A percentile compares a stretch with the other conserved stretches of the same genome.
Conservation (phyloP, 2,888 invertebrate genomes). For the Callyntrura sp. region DNA sequence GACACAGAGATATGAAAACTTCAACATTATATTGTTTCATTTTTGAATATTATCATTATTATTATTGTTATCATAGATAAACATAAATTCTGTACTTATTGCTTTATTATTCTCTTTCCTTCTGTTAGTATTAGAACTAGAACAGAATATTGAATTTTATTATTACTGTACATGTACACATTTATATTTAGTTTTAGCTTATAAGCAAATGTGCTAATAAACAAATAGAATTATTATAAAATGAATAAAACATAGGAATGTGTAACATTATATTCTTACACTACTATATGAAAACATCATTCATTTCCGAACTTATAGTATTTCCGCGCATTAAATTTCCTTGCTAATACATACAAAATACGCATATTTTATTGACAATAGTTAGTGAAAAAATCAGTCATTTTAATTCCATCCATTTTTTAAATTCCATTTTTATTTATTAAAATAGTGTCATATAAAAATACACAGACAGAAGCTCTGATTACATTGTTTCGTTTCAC, state of each 20-base stretch:
- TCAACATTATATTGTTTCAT: conserved; percentile 55
- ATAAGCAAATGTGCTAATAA: conserved; percentile 54
- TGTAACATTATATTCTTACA: neutral
- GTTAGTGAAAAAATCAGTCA: no score
- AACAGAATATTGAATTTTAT: conserved; percentile 29
- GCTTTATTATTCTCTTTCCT: conserved; percentile 66
- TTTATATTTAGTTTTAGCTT: conserved; percentile 48
- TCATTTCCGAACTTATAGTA: no score
- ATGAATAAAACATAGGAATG: conserved; percentile 62
- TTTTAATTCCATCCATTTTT: no score
- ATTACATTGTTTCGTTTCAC: conserved; percentile 17
- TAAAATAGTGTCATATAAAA: no score
- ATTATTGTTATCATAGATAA: conserved; percentile 51
- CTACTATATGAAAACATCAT: no score
- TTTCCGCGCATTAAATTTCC: no score
- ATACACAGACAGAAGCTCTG: no score
- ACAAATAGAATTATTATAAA: conserved; percentile 35
- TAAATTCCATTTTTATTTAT: no score
- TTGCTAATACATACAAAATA: no score
- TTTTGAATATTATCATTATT: conserved; percentile 44
- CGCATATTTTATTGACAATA: no score
- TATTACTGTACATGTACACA: conserved; percentile 44
- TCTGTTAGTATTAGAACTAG: conserved; percentile 59
- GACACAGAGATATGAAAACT: conserved; percentile 59
- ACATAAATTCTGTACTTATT: conserved; percentile 68